phyloP scores from a whole-genome alignment of 2,888 invertebrate genomes.

The Ctenicera cuprea region DNA sequence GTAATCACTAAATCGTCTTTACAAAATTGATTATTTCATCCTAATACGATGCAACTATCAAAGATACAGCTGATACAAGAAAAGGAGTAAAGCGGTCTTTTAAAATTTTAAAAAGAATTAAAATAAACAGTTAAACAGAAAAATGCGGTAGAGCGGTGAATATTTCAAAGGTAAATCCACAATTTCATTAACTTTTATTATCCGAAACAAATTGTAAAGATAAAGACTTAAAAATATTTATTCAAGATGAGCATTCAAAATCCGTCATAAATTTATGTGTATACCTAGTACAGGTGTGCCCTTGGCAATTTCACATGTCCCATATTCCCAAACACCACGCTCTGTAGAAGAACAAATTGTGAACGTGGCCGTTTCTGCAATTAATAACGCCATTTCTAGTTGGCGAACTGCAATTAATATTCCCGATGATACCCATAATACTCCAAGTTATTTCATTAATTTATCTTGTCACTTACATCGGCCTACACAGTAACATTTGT shows the following conservation, averaged over 20 bases:
- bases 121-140: background rate
- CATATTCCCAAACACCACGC: background rate
- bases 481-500: slow-evolving; percentile 26
- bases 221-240: slow-evolving; percentile 10
- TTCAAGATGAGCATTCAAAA: background rate
- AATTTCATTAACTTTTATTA: background rate
- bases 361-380: slow-evolving; percentile 1
- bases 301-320: slow-evolving; percentile 17
- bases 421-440: slow-evolving; percentile 30
- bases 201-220: background rate
- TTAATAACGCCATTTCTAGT: slow-evolving; percentile 27
- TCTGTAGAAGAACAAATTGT: slow-evolving; percentile 9
- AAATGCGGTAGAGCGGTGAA: background rate
- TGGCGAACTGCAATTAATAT: slow-evolving; percentile 37
- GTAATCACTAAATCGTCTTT: too few species aligned
- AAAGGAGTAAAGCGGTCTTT: too few species aligned
- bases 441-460: slow-evolving; percentile 37
- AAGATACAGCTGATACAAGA: too few species aligned
- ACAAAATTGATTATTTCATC: too few species aligned
- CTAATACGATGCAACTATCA: too few species aligned
- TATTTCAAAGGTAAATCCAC: background rate
- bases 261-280: background rate
- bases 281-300: slow-evolving; percentile 4
- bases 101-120: too few species aligned
- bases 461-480: slow-evolving; percentile 34